These are phyloP conservation scores for Bombus picipes DNA, from an alignment of 1,140 invertebrate species.

Conservation along the genomic window DNA sequence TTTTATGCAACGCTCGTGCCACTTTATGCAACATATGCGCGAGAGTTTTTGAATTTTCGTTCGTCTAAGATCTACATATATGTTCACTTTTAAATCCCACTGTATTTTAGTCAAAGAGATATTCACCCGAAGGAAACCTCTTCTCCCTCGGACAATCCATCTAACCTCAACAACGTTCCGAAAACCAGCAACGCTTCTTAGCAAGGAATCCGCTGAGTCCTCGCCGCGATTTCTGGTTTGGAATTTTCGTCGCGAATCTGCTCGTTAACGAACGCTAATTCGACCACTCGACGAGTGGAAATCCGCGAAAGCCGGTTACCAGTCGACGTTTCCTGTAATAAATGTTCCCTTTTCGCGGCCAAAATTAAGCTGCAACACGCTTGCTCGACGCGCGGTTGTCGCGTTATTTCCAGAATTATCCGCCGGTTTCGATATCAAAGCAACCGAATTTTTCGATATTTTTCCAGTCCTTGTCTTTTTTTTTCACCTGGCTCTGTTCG, in stretches of 20 bases:
- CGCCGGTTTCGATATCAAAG: not conserved
- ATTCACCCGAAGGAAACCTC: not conserved
- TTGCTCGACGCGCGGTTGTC: not conserved
- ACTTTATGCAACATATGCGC: too few species aligned
- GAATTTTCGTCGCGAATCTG: not conserved
- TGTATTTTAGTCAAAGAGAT: too few species aligned
- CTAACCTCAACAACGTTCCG: not conserved
- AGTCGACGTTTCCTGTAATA: slow-evolving; percentile 2
- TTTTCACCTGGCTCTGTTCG: not conserved
- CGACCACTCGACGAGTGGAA: not conserved
- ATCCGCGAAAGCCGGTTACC: not conserved
- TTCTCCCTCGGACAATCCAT: not conserved
- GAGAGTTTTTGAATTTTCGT: too few species aligned
- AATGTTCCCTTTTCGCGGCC: not conserved
- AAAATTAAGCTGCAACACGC: not conserved
- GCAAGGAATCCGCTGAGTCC: not conserved
- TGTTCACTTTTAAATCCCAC: too few species aligned
- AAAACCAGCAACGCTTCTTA: not conserved
- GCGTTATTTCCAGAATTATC: not conserved
- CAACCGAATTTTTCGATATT: not conserved
- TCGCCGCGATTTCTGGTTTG: not conserved
- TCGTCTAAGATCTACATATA: too few species aligned
- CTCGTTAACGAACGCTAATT: slow-evolving; percentile 4
- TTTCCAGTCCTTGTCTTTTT: not conserved
- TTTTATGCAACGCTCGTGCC: too few species aligned